These are phyloP conservation scores for Xenus cinereus DNA, from an alignment of 2,113 vertebrate species.

Conservation along the genomic window DNA sequence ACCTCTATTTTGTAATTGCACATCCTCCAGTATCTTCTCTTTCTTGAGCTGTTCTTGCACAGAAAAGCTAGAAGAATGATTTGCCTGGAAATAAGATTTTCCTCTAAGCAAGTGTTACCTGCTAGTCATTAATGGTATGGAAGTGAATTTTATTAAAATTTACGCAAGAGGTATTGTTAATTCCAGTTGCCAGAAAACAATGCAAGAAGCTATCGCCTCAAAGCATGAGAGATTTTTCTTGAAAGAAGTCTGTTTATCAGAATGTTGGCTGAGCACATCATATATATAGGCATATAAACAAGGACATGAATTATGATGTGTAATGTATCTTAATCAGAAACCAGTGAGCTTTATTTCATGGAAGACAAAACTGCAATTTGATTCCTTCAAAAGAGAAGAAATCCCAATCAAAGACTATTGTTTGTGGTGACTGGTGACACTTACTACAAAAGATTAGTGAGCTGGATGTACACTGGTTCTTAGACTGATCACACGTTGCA, in stretches of 20 bases:
- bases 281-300: conserved; percentile 40
- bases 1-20: background rate
- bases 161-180: background rate
- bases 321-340: conserved; percentile 44
- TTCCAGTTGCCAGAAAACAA: background rate
- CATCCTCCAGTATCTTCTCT: background rate
- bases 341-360: background rate
- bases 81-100: background rate
- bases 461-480: background rate
- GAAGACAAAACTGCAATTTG: conserved; percentile 52
- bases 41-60: background rate
- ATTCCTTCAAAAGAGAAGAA: conserved; percentile 42
- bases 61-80: background rate
- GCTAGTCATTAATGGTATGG: background rate
- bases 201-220: background rate
- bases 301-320: conserved; percentile 1
- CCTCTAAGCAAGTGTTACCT: background rate
- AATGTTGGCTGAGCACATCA: conserved; percentile 1
- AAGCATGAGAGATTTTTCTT: background rate
- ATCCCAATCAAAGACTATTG: conserved; percentile 61
- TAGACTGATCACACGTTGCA: background rate
- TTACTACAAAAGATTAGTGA: conserved; percentile 14
- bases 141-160: background rate
- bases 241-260: conserved; percentile 22
- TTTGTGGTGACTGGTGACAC: conserved; percentile 34